Conservation (phyloP, 2,888 invertebrate species). For the Monoplex corrugatus region DNA sequence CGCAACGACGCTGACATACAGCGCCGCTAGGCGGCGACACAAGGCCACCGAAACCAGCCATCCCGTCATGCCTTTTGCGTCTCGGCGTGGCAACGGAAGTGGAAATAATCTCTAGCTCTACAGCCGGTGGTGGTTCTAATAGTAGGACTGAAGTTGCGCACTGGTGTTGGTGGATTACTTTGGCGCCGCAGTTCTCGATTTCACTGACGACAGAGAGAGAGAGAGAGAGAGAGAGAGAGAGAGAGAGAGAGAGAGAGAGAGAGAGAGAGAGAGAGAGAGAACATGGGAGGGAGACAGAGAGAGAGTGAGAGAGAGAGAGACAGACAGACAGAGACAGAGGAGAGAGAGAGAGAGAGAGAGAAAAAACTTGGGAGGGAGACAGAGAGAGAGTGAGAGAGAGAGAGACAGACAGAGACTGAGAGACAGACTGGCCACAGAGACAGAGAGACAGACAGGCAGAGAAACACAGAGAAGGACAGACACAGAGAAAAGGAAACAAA, state of each 20-base stretch:
- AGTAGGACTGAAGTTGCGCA: too few species aligned
- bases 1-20: neutral
- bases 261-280: too few species aligned
- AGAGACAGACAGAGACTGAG: neutral
- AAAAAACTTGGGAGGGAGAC: neutral
- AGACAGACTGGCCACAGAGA: neutral
- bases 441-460: conserved; percentile 1
- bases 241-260: neutral
- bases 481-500: too few species aligned
- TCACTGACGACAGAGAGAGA: neutral
- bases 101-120: too few species aligned
- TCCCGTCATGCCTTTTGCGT: neutral
- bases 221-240: neutral
- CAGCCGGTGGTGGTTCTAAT: too few species aligned
- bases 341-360: conserved; percentile 20
- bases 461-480: neutral
- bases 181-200: too few species aligned
- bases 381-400: neutral
- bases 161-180: too few species aligned
- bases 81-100: neutral
- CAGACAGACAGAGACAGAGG: neutral
- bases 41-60: neutral
- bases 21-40: neutral
- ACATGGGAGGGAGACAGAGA: neutral
- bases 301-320: conserved; percentile 13